Base-by-base conservation (phyloP, 2,888 invertebrate species). In the Zygaena filipendulae region DNA sequence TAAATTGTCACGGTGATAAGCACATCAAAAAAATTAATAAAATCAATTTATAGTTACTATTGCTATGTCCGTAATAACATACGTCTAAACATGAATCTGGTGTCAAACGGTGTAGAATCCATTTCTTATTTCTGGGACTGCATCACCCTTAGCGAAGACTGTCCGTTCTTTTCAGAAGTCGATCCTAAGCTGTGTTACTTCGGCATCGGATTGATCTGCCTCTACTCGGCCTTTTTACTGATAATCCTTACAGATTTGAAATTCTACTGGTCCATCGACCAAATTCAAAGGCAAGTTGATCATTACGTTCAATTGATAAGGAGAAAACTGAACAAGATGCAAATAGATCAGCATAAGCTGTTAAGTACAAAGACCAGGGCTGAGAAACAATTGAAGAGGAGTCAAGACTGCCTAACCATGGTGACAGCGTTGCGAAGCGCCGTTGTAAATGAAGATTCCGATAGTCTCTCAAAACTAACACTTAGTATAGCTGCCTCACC, bases 111-210 rank as follows among this genome's bases (percentile, higher is more conserved):
- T 32, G 33, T 32, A 11, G 29, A 26, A 20, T 45, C 51, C n/a
- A 38, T 47, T 11, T 62, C 70, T 8, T 67, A 62, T 35, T 66
- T 75, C 37, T 75, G 72, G 75, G 55, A 41, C 34, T 77, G 72
- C 23, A 11, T 75, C 22, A 68, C 59, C 3, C 37, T 68, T 0
- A 51, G 43, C 16, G 47, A 66, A 3, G 61, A 68, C 2, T 79
- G 74, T 30, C 59, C 63, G 2, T 62, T 72, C 32, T 52, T 58
- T 26, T 54, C 60, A 3, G 39, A 36, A 2, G 24, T 33, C 2
- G 64, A 72, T 38, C 56, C 68, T 2, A 64, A 62, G 16, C 28
- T 74, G 9, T 49, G 52, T 25, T 71, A 66, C 40, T 74, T 64
- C 21, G 66, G 57, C 2, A 11, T 60, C 2, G 51, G 53, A 4